phyloP scores from a whole-genome alignment of 1,140 invertebrate genomes.

The Eciton burchellii region DNA sequence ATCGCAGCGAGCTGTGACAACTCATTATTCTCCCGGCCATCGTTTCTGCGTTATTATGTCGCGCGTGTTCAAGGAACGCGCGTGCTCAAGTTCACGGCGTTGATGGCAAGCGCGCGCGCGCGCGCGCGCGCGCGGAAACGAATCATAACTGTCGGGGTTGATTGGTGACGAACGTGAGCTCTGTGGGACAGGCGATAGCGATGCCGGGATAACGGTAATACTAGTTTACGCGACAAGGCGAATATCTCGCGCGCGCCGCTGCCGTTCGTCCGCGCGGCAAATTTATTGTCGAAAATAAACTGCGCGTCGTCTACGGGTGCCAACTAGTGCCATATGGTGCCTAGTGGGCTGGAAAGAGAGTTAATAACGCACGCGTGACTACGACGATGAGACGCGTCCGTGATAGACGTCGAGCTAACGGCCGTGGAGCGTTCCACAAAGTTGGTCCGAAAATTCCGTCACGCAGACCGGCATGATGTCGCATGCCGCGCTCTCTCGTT shows the following conservation, averaged over 20 bases:
- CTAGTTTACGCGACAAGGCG: neutral
- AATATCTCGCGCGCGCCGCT: neutral
- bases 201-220: neutral
- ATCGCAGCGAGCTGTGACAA: constrained; percentile 28
- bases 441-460: constrained; percentile 51
- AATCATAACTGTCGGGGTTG: neutral
- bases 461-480: constrained; percentile 46
- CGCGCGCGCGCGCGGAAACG: neutral
- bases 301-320: constrained; percentile 51
- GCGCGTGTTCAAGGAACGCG: constrained; percentile 20
- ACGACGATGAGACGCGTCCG: constrained; percentile 43
- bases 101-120: neutral
- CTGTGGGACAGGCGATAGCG: neutral
- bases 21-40: neutral
- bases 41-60: constrained; percentile 34
- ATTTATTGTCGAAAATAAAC: constrained; percentile 60
- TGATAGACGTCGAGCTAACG: constrained; percentile 57
- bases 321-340: constrained; percentile 59
- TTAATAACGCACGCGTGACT: constrained; percentile 59
- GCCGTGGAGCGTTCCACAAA: constrained; percentile 44
- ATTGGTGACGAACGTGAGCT: neutral
- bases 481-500: constrained; percentile 24
- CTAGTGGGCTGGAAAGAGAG: constrained; percentile 59
- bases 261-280: constrained; percentile 25
- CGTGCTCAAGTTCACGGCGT: neutral